Evolutionary conservation across 92 coral and sea anemone species (phyloP).

Genomic region (Ricordea florida): DNA sequence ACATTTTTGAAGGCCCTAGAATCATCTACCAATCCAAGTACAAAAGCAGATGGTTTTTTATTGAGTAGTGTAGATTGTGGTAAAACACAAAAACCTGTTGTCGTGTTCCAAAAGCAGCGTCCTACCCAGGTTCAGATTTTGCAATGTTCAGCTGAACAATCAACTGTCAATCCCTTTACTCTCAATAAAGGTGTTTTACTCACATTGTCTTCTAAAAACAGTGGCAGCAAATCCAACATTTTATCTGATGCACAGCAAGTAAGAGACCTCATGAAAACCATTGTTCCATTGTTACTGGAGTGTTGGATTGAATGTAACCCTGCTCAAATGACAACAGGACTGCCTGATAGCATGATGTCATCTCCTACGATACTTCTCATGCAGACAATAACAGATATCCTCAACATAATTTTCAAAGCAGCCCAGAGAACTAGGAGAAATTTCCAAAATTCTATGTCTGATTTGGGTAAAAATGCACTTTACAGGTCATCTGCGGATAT

Average conservation of each 20-base stretch:
- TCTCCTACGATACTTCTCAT: conserved; percentile 48
- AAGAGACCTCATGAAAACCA: conserved; percentile 55
- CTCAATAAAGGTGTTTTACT: neutral
- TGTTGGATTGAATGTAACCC: conserved; percentile 96
- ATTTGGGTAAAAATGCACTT: neutral
- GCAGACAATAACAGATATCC: conserved; percentile 67
- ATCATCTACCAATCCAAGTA: neutral
- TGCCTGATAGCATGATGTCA: conserved; percentile 54
- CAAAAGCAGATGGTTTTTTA: neutral
- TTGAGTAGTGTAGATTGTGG: neutral
- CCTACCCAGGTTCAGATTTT: conserved; percentile 48
- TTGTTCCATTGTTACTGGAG: conserved; percentile 83
- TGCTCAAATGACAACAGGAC: conserved; percentile 71
- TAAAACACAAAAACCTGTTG: neutral
- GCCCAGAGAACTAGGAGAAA: conserved; percentile 21
- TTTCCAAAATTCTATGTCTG: too few species aligned
- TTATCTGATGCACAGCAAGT: conserved; percentile 35
- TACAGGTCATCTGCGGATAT: conserved; percentile 17
- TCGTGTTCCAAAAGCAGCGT: conserved; percentile 8
- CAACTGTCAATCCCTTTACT: conserved; percentile 29
- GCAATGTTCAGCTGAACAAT: conserved; percentile 32
- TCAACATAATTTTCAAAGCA: conserved; percentile 63
- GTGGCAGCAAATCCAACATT: neutral
- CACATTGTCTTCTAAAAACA: neutral
- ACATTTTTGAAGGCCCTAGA: conserved; percentile 58